Conservation (phyloP, 2,113 vertebrate genomes). For the Poeciliopsis occidentalis region DNA sequence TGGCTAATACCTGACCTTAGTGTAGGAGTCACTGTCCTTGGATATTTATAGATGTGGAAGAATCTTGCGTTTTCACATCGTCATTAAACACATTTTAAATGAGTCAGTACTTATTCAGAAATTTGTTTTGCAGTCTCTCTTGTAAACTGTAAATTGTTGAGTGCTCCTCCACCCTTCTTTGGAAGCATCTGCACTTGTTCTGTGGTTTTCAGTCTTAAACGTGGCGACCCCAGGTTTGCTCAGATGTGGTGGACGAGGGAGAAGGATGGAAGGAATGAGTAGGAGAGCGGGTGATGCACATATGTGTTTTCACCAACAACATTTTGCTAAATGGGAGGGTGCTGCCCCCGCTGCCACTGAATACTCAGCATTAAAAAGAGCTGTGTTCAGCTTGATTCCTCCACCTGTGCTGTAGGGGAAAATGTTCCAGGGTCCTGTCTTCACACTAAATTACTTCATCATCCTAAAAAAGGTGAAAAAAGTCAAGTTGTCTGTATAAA, state of each 20-base stretch:
- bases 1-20: neutral
- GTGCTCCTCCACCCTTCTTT: conserved; percentile 15
- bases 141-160: conserved; percentile 6
- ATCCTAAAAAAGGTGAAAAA: no score
- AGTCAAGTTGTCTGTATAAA: no score
- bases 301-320: conserved; percentile 64
- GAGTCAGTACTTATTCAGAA: conserved; percentile 9
- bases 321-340: conserved; percentile 42
- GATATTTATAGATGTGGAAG: neutral
- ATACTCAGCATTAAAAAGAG: conserved; percentile 48
- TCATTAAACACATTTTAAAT: neutral
- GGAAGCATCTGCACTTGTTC: conserved; percentile 58
- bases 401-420: conserved; percentile 58
- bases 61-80: neutral
- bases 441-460: neutral
- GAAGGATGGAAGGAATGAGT: conserved; percentile 18
- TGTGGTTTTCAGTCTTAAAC: conserved; percentile 48
- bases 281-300: conserved; percentile 50
- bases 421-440: neutral
- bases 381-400: conserved; percentile 41
- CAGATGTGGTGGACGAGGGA: conserved; percentile 58
- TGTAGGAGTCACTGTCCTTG: neutral
- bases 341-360: conserved; percentile 44
- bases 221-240: conserved; percentile 4
- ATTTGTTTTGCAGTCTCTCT: conserved; percentile 12